phyloP scores from a whole-genome alignment of 2,113 vertebrate genomes.

The Macquaria australasica region DNA sequence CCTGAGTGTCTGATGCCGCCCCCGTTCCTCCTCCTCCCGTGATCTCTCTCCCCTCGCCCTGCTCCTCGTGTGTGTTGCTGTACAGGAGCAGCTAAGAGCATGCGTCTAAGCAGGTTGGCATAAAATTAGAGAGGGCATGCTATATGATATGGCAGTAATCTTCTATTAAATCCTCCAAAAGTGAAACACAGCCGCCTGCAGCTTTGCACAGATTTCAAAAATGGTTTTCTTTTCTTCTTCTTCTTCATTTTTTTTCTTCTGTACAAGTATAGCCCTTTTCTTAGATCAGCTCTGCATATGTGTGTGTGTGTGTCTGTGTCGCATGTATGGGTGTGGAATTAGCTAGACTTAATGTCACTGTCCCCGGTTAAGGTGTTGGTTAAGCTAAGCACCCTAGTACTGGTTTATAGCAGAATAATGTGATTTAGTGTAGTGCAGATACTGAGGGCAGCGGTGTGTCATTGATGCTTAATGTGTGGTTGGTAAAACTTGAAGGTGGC shows the following conservation, averaged over 20 bases:
- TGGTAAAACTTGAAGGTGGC: slow-evolving; percentile 40
- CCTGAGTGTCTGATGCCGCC: slow-evolving; percentile 34
- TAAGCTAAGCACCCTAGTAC: slow-evolving; percentile 54
- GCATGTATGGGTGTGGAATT: slow-evolving; percentile 61
- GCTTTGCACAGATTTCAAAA: slow-evolving; percentile 64
- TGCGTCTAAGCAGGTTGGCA: slow-evolving; percentile 69
- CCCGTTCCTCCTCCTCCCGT: slow-evolving; percentile 42
- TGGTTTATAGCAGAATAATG: slow-evolving; percentile 58
- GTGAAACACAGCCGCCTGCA: slow-evolving; percentile 67
- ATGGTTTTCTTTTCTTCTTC: slow-evolving; percentile 30
- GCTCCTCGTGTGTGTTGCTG: slow-evolving; percentile 47
- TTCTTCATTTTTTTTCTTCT: slow-evolving; percentile 27
- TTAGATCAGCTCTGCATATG: slow-evolving; percentile 38
- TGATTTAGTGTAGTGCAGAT: slow-evolving; percentile 53
- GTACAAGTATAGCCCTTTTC: slow-evolving; percentile 39
- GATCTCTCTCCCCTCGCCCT: slow-evolving; percentile 24
- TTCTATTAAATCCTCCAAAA: slow-evolving; percentile 74
- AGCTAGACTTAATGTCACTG: slow-evolving; percentile 73
- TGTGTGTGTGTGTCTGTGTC: slow-evolving; percentile 8
- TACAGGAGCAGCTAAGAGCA: slow-evolving; percentile 43
- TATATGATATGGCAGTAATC: slow-evolving; percentile 76
- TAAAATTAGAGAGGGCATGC: slow-evolving; percentile 71
- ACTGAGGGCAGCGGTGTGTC: slow-evolving; percentile 48
- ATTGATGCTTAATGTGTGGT: slow-evolving; percentile 43
- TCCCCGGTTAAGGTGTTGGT: slow-evolving; percentile 52